These are phyloP conservation scores for Philereme transversata DNA, from an alignment of 2,888 invertebrate genomes.

Conservation along the genomic window DNA sequence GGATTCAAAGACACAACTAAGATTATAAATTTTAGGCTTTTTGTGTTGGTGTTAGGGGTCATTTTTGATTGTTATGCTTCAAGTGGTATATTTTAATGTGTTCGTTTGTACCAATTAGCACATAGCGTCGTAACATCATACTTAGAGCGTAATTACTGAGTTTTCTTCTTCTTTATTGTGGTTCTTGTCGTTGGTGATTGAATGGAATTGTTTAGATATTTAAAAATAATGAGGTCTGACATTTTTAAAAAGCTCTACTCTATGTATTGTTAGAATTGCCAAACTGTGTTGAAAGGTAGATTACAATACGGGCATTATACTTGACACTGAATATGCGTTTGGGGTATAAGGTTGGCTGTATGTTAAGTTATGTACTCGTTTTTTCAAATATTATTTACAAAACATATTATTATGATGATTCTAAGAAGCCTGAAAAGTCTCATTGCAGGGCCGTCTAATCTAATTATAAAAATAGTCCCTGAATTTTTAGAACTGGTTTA, in stretches of 20 bases:
- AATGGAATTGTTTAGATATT: constrained; percentile 35
- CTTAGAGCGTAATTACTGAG: constrained; percentile 40
- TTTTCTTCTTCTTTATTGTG: constrained; percentile 39
- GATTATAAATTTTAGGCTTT: constrained; percentile 13
- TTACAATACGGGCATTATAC: no score
- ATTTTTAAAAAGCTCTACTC: constrained; percentile 1
- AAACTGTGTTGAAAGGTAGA: neutral
- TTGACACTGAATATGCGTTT: no score
- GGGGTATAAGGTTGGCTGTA: no score
- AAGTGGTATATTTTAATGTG: constrained; percentile 29
- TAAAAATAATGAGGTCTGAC: constrained; percentile 27
- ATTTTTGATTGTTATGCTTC: constrained; percentile 10
- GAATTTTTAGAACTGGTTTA: no score
- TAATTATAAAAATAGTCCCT: no score
- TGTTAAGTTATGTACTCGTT: no score
- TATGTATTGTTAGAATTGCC: neutral
- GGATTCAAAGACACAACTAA: constrained; percentile 21
- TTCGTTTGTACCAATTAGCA: constrained; percentile 61
- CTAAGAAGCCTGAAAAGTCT: no score
- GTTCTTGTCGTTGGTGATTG: constrained; percentile 35
- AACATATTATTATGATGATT: no score
- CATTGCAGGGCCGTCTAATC: no score
- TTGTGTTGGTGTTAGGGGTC: constrained; percentile 10
- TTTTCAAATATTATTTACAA: no score
- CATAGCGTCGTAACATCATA: constrained; percentile 42